phyloP scores from a whole-genome alignment of 35 echinoderm and acorn worm genomes.

The Apostichopus parvimensis region DNA sequence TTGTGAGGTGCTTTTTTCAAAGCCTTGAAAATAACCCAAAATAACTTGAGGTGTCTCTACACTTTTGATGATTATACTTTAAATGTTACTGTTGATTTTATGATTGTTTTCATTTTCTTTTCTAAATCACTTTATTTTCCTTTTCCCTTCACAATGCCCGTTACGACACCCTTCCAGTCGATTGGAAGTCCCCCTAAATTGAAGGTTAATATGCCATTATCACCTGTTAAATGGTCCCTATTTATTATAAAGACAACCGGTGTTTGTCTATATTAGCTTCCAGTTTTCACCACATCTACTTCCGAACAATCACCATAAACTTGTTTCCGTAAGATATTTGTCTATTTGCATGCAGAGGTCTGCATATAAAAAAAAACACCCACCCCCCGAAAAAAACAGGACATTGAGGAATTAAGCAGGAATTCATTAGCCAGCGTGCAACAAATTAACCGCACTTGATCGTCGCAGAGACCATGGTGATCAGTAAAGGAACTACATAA shows the following conservation, averaged over 20 bases:
- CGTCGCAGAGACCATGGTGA: neutral
- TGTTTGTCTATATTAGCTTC: constrained; percentile 27
- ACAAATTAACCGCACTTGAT: neutral
- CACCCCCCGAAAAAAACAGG: neutral
- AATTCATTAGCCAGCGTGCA: constrained; percentile 13
- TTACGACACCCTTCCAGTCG: neutral
- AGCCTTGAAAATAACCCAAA: too few relatives aligned
- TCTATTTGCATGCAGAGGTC: neutral
- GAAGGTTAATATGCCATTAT: constrained; percentile 19
- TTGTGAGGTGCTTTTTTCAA: too few relatives aligned
- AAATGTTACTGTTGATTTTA: neutral
- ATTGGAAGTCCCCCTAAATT: neutral
- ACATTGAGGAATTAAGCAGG: constrained; percentile 14
- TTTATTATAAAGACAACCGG: constrained; percentile 36
- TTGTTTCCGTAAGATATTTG: constrained; percentile 8
- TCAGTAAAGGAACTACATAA: neutral
- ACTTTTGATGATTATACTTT: too few relatives aligned
- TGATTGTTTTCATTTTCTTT: neutral
- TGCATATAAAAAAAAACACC: neutral
- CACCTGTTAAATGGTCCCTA: neutral
- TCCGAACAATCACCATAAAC: neutral
- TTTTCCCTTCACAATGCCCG: neutral
- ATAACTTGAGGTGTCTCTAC: too few relatives aligned
- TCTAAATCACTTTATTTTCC: neutral
- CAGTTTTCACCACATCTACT: neutral